Conservation (phyloP, 2,113 vertebrate genomes). For the Rhinogobius similis region DNA sequence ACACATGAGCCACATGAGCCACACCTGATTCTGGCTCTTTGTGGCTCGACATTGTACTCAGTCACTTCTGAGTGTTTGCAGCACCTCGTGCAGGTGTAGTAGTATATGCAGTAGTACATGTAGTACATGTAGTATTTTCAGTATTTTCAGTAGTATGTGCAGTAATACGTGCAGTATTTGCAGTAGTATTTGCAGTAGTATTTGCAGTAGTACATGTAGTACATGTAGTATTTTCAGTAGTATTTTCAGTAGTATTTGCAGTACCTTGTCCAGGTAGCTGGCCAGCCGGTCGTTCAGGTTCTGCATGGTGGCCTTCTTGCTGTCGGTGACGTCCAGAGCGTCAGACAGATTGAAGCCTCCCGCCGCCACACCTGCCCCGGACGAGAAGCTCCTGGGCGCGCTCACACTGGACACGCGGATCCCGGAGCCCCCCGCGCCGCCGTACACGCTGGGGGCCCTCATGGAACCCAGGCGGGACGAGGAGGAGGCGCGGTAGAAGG, state of each 20-base stretch:
- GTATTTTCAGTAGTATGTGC: too few relatives aligned
- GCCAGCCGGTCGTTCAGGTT: conserved; percentile 76
- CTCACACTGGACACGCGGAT: conserved; percentile 44
- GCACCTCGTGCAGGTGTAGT: too few relatives aligned
- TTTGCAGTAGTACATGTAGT: not conserved
- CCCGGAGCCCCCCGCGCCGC: conserved; percentile 52
- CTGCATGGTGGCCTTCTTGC: conserved; percentile 71
- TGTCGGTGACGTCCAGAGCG: conserved; percentile 19
- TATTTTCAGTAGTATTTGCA: conserved; percentile 1
- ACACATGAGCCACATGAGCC: too few relatives aligned
- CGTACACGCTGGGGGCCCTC: conserved; percentile 59
- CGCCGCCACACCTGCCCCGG: not conserved
- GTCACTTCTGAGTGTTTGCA: too few relatives aligned
- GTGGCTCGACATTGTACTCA: too few relatives aligned
- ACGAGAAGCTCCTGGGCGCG: conserved; percentile 11
- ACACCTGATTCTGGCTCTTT: too few relatives aligned
- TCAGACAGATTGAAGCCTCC: conserved; percentile 1
- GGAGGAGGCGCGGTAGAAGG: not conserved
- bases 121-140: not conserved
- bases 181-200: not conserved
- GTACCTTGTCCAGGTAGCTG: conserved; percentile 69
- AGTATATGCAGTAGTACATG: too few relatives aligned
- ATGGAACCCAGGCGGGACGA: not conserved
- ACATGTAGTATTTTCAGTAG: not conserved
- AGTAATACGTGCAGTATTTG: too few relatives aligned